phyloP scores from a whole-genome alignment of 2,888 invertebrate genomes.

The Temnothorax rugatulus region DNA sequence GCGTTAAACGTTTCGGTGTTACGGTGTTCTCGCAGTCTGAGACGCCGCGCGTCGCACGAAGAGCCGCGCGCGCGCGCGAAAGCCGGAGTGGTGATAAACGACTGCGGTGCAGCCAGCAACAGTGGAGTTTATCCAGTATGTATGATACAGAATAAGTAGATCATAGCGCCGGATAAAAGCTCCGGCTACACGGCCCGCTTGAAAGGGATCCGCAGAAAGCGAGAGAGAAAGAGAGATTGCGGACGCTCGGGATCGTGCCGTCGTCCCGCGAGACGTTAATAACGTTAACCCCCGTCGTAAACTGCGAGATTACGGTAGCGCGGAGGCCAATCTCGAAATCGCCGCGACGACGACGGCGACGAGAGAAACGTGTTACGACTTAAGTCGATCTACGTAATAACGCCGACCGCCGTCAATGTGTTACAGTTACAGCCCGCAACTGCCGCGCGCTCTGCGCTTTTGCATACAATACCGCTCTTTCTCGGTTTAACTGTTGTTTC shows the following conservation, averaged over 20 bases:
- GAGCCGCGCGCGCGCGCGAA: constrained; percentile 29
- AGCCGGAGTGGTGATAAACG: constrained; percentile 49
- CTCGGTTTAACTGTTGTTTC: neutral
- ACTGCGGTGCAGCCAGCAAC: constrained; percentile 52
- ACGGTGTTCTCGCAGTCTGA: constrained; percentile 22
- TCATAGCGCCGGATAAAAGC: constrained; percentile 60
- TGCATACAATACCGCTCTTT: constrained; percentile 35
- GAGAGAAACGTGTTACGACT: constrained; percentile 57
- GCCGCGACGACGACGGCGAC: constrained; percentile 33
- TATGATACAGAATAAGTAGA: constrained; percentile 58
- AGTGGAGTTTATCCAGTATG: constrained; percentile 50
- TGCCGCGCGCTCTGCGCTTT: neutral
- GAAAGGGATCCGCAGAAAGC: constrained; percentile 40
- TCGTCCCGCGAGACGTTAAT: constrained; percentile 62
- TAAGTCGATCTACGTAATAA: constrained; percentile 55
- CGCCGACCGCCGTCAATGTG: constrained; percentile 30
- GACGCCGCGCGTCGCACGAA: constrained; percentile 7
- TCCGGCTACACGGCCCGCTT: constrained; percentile 43
- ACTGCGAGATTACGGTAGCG: constrained; percentile 53
- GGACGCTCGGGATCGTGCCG: constrained; percentile 52
- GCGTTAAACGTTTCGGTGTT: constrained; percentile 43
- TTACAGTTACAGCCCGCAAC: constrained; percentile 24
- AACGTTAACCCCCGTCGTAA: constrained; percentile 59
- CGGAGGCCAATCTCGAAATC: constrained; percentile 62
- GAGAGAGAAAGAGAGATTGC: constrained; percentile 45